phyloP scores from a whole-genome alignment of 2,797 vertebrate species.

The Vipera latastei region DNA sequence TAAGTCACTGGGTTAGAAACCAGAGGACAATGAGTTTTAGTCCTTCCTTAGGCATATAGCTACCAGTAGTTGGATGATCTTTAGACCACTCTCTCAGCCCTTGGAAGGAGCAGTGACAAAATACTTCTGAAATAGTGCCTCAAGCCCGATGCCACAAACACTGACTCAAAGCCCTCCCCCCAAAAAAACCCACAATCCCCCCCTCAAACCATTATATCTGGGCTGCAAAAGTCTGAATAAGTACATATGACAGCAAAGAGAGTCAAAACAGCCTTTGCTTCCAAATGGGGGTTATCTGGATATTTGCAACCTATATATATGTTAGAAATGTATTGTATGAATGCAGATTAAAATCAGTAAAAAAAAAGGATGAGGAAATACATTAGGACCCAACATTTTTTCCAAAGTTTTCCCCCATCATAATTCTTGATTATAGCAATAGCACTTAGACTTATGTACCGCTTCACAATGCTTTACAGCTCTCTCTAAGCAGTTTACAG shows the following conservation, averaged over 20 bases:
- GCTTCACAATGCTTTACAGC: too few relatives aligned
- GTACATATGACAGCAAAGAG: not conserved
- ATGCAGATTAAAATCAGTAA: not conserved
- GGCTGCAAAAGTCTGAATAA: not conserved
- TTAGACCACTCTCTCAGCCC: not conserved
- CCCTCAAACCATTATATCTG: not conserved
- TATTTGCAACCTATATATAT: slow-evolving; percentile 12
- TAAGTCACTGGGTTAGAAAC: not conserved
- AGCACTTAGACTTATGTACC: too few relatives aligned
- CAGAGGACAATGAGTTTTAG: not conserved
- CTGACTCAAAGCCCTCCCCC: not conserved
- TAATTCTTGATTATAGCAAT: not conserved
- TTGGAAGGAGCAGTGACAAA: not conserved
- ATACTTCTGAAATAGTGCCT: not conserved
- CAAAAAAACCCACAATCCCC: too few relatives aligned
- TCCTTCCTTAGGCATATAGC: not conserved
- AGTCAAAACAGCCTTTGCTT: not conserved
- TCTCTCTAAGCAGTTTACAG: too few relatives aligned
- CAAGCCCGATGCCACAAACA: not conserved
- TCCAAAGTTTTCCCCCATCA: not conserved
- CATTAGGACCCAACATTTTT: not conserved
- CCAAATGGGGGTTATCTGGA: not conserved
- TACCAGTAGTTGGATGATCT: not conserved
- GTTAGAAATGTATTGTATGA: slow-evolving; percentile 2
- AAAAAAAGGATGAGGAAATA: not conserved